phyloP scores from a whole-genome alignment of 2,888 invertebrate genomes.

The Cryptocephalus moraei region DNA sequence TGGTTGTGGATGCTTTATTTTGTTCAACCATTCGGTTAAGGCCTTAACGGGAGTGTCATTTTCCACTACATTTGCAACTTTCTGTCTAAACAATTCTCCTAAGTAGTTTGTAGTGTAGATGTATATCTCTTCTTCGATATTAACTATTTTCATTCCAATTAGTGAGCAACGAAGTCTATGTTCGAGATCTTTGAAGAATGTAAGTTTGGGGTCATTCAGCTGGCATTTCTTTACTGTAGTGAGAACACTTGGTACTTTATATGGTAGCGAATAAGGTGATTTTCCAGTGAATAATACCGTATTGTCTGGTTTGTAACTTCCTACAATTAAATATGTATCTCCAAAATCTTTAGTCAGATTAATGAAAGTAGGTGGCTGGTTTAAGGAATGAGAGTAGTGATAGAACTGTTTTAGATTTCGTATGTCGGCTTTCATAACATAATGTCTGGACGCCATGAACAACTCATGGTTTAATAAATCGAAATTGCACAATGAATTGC shows the following conservation, averaged over 20 bases:
- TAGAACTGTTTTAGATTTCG: slow-evolving; percentile 9
- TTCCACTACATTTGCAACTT: slow-evolving; percentile 6
- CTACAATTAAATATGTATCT: slow-evolving; percentile 16
- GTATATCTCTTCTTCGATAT: slow-evolving; percentile 10
- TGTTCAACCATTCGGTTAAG: slow-evolving; percentile 15
- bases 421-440: slow-evolving; percentile 18
- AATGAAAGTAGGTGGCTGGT: slow-evolving; percentile 18
- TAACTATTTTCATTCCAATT: slow-evolving; percentile 20
- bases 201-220: slow-evolving; percentile 11
- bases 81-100: slow-evolving; percentile 22
- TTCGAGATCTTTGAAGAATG: slow-evolving; percentile 11
- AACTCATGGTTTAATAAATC: slow-evolving; percentile 9
- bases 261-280: slow-evolving; percentile 18
- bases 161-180: slow-evolving; percentile 13
- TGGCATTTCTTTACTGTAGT: slow-evolving; percentile 14
- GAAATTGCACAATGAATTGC: slow-evolving; percentile 19
- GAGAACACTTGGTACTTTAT: slow-evolving; percentile 16
- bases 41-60: slow-evolving; percentile 7
- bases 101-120: slow-evolving; percentile 17
- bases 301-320: slow-evolving; percentile 14
- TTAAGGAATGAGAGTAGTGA: slow-evolving; percentile 16
- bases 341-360: slow-evolving; percentile 11
- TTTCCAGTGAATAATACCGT: slow-evolving; percentile 21
- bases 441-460: slow-evolving; percentile 16
- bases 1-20: slow-evolving; percentile 9